These are phyloP conservation scores for Vanessa cardui DNA, from an alignment of 2,888 invertebrate species.

Conservation along the genomic window DNA sequence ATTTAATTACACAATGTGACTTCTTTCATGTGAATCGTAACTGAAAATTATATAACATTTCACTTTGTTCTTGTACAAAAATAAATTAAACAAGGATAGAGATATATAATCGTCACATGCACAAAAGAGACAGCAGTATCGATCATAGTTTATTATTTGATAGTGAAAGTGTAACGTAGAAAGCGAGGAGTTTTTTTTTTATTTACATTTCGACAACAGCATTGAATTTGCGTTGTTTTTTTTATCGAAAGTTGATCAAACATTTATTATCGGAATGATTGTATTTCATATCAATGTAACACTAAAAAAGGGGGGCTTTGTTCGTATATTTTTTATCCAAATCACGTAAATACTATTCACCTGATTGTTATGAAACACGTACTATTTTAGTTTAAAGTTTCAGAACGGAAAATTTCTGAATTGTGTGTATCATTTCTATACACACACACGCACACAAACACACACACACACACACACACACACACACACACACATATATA, in stretches of 20 bases:
- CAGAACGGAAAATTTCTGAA: too few relatives aligned
- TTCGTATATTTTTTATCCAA: too few relatives aligned
- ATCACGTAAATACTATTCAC: too few relatives aligned
- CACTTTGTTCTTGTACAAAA: conserved; percentile 3
- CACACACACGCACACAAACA: too few relatives aligned
- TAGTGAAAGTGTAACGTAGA: conserved; percentile 48
- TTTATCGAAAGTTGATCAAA: conserved; percentile 59
- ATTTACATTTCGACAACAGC: conserved; percentile 49
- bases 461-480: too few relatives aligned
- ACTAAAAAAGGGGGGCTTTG: background rate
- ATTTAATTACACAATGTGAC: background rate
- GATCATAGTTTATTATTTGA: conserved; percentile 22
- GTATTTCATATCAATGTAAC: background rate
- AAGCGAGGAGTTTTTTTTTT: conserved; percentile 43
- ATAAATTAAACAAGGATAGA: conserved; percentile 18
- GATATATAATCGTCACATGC: conserved; percentile 30
- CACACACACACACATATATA: too few relatives aligned
- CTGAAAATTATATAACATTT: conserved; percentile 30
- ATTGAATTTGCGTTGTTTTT: conserved; percentile 48
- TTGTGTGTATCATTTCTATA: too few relatives aligned
- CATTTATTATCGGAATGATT: background rate
- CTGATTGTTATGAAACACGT: too few relatives aligned
- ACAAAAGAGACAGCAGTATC: conserved; percentile 30
- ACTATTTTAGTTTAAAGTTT: too few relatives aligned
- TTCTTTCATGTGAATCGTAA: background rate